Percentiles rank a stretch among this genome's conserved stretches.
Conservation (phyloP, 1,140 invertebrate species). For the Paramacrobiotus metropolitanus region DNA sequence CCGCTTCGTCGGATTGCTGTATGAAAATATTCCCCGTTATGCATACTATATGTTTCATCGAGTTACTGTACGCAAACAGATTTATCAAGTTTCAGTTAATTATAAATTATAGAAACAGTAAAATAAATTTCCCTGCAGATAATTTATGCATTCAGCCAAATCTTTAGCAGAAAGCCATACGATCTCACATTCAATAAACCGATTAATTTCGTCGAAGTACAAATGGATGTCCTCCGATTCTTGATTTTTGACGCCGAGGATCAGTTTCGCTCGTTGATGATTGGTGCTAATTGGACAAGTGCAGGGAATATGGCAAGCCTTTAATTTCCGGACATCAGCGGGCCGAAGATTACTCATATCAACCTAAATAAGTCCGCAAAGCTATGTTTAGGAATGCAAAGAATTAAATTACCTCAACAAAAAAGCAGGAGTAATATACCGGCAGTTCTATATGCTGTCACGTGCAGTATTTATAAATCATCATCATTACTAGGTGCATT, state of each 20-base stretch:
- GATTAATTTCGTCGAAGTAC: slow-evolving; percentile 2
- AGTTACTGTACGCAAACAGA: no score
- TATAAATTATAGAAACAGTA: background rate
- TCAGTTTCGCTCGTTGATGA: background rate
- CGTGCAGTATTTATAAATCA: no score
- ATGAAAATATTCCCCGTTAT: background rate
- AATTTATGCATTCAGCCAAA: no score
- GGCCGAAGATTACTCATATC: background rate
- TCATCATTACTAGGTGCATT: no score
- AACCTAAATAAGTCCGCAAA: no score
- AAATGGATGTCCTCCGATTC: background rate
- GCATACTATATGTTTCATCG: background rate
- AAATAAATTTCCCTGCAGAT: no score
- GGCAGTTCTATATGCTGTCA: no score
- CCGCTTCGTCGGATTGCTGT: background rate
- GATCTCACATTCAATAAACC: background rate
- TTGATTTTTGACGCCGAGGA: background rate
- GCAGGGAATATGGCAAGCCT: slow-evolving; percentile 3
- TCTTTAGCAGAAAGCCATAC: no score
- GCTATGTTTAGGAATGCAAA: no score
- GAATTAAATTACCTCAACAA: background rate
- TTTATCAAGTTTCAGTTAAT: no score
- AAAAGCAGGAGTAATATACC: background rate
- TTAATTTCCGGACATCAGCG: background rate
- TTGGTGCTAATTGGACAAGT: background rate